These are phyloP conservation scores for Teleopsis dalmanni DNA, from an alignment of 1,140 invertebrate species.

Conservation along the genomic window DNA sequence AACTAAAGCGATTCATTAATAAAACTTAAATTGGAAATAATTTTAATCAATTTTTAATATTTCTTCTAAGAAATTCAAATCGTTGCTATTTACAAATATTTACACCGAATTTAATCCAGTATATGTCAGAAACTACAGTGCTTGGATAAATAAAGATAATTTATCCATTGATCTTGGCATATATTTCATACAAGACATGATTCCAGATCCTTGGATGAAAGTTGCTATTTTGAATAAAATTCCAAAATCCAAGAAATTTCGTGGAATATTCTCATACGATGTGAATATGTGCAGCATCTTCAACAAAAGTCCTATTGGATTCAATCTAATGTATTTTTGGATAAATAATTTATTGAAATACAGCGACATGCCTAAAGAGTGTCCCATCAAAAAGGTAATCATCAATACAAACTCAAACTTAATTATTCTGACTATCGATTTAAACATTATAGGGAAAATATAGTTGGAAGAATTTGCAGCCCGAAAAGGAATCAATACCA, in stretches of 20 bases:
- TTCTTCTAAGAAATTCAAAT: neutral
- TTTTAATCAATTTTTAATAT: neutral
- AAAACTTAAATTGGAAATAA: too few species aligned
- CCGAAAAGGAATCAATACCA: neutral
- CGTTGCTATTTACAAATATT: neutral
- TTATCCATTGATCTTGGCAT: neutral
- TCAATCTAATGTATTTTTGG: slow-evolving; percentile 1
- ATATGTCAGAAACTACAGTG: neutral
- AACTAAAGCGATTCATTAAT: too few species aligned
- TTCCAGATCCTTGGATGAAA: slow-evolving; percentile 1
- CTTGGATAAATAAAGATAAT: neutral
- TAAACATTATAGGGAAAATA: slow-evolving; percentile 3
- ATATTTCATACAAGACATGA: neutral
- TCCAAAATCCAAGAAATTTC: neutral
- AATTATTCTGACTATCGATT: neutral
- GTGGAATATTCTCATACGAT: neutral
- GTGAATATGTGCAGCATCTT: slow-evolving; percentile 7
- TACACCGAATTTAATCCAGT: neutral
- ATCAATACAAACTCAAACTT: neutral
- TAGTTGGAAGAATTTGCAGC: neutral
- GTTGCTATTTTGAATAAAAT: neutral
- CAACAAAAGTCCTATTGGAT: neutral
- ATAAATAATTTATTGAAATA: slow-evolving; percentile 5
- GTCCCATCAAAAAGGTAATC: slow-evolving; percentile 7
- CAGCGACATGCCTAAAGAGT: slow-evolving; percentile 6